A percentile compares a stretch with the other conserved stretches of the same genome.
phyloP scores from a whole-genome alignment of 2,888 invertebrate species.

The Lypha dubia region DNA sequence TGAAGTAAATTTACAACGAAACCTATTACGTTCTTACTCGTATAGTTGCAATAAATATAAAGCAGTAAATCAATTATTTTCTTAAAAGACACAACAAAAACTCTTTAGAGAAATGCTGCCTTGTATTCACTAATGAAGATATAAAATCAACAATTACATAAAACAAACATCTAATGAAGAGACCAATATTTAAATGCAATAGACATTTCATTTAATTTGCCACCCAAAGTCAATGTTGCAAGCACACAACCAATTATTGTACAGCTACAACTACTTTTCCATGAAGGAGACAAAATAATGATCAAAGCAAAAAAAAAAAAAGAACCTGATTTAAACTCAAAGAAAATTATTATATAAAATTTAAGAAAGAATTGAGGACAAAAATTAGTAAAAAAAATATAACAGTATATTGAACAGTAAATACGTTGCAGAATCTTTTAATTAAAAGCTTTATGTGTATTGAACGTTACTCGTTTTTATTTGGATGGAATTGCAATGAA shows the following conservation, averaged over 20 bases:
- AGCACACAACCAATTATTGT: constrained; percentile 9
- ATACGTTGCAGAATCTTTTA: too few relatives aligned
- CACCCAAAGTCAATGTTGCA: constrained; percentile 65
- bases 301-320: neutral
- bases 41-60: constrained; percentile 34
- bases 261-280: constrained; percentile 3
- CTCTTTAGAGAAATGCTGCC: neutral
- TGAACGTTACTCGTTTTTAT: too few relatives aligned
- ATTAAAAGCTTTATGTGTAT: too few relatives aligned
- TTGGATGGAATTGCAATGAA: too few relatives aligned
- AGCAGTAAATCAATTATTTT: constrained; percentile 35
- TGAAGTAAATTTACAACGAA: neutral
- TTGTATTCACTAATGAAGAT: constrained; percentile 49
- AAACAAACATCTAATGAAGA: constrained; percentile 59
- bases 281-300: neutral
- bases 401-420: too few relatives aligned
- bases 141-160: constrained; percentile 48
- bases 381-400: too few relatives aligned
- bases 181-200: constrained; percentile 47
- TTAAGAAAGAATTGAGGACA: too few relatives aligned
- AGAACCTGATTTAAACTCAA: constrained; percentile 27
- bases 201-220: constrained; percentile 59
- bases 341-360: neutral
- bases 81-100: neutral
- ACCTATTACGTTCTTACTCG: neutral